These are phyloP conservation scores for Eupithecia centaureata DNA, from an alignment of 2,888 invertebrate genomes.

Conservation along the genomic window DNA sequence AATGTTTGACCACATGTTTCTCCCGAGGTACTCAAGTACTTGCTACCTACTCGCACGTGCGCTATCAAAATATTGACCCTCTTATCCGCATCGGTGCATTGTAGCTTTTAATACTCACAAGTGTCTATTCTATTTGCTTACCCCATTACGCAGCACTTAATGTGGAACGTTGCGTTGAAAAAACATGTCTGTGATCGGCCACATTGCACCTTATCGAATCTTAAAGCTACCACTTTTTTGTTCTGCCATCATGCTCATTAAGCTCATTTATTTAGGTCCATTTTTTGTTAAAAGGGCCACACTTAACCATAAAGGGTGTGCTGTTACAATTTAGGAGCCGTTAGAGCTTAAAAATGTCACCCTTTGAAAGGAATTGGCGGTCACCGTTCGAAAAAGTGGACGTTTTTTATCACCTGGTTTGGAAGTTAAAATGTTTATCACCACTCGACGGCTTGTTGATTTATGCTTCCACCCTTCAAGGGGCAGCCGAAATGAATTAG, in stretches of 20 bases:
- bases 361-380: conserved; percentile 70
- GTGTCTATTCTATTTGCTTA: conserved; percentile 74
- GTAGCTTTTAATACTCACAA: conserved; percentile 70
- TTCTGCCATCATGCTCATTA: conserved; percentile 59
- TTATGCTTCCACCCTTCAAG: conserved; percentile 77
- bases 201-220: conserved; percentile 67
- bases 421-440: conserved; percentile 83
- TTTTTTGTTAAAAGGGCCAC: conserved; percentile 73
- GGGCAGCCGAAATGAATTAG: conserved; percentile 77
- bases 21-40: conserved; percentile 45
- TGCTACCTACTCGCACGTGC: conserved; percentile 58
- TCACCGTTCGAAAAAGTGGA: conserved; percentile 70
- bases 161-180: conserved; percentile 67
- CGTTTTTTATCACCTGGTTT: conserved; percentile 81
- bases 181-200: conserved; percentile 69
- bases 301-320: conserved; percentile 74
- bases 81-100: conserved; percentile 75
- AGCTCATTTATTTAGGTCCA: conserved; percentile 73
- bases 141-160: conserved; percentile 77
- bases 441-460: conserved; percentile 81
- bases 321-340: conserved; percentile 77
- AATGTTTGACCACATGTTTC: conserved; percentile 82
- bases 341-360: conserved; percentile 81
- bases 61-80: conserved; percentile 82
- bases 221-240: conserved; percentile 72